Evolutionary conservation across 2,797 vertebrate genomes (phyloP).

Genomic region (Capromys pilorides): DNA sequence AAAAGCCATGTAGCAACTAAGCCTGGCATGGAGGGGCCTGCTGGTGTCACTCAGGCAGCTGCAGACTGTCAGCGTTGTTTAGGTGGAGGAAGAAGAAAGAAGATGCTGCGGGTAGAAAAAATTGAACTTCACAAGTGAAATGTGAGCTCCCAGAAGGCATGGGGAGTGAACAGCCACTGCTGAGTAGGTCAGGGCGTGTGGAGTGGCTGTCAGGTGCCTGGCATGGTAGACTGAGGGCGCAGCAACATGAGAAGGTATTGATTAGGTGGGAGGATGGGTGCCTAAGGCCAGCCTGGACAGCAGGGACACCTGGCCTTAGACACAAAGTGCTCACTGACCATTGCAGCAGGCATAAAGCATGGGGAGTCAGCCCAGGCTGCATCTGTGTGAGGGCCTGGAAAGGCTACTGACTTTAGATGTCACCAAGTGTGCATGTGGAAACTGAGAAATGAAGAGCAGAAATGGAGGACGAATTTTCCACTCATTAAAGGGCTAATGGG

Average conservation of each 20-base stretch:
- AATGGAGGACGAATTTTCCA: neutral
- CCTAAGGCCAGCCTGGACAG: neutral
- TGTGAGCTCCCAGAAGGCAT: neutral
- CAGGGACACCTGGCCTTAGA: neutral
- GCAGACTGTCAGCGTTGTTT: neutral
- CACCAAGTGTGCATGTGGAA: neutral
- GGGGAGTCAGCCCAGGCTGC: neutral
- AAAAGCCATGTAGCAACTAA: neutral
- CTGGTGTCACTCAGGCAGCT: neutral
- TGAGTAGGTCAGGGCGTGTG: too few species aligned
- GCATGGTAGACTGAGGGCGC: neutral
- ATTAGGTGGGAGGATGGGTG: too few species aligned
- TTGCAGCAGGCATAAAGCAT: neutral
- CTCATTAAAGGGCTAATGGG: neutral
- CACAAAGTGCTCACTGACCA: neutral
- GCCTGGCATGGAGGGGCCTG: neutral
- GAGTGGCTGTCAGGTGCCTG: neutral
- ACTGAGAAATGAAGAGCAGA: neutral
- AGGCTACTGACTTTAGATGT: neutral
- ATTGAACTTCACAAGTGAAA: neutral
- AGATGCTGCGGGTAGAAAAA: neutral
- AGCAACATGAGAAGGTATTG: neutral
- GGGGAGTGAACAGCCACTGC: neutral
- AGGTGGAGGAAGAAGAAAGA: neutral
- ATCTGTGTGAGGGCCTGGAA: neutral